These are phyloP conservation scores for Galleria mellonella DNA, from an alignment of 1,140 invertebrate genomes.

Conservation along the genomic window DNA sequence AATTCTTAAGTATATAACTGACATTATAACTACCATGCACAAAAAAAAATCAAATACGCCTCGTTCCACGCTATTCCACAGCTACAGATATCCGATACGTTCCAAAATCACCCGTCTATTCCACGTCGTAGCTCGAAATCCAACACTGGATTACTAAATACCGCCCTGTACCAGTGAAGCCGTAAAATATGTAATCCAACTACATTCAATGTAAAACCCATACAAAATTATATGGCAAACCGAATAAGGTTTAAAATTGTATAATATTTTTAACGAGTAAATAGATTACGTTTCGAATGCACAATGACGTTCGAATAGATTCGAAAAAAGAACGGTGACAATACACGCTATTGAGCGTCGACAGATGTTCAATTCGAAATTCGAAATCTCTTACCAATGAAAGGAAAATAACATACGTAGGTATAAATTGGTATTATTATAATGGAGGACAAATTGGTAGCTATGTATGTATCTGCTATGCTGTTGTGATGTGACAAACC, in stretches of 20 bases:
- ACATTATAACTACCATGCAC: no score
- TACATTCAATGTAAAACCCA: conserved; percentile 4
- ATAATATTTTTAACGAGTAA: conserved; percentile 3
- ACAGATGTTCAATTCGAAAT: conserved; percentile 57
- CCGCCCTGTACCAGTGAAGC: conserved; percentile 15
- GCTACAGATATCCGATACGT: background rate
- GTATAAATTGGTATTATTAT: no score
- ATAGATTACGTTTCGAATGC: conserved; percentile 3
- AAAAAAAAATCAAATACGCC: no score
- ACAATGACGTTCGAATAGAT: conserved; percentile 6
- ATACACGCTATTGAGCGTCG: conserved; percentile 56
- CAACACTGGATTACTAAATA: conserved; percentile 16
- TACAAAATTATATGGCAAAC: background rate
- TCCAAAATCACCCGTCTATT: background rate
- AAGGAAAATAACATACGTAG: conserved; percentile 8
- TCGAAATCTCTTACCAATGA: conserved; percentile 47
- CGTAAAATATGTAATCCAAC: conserved; percentile 15
- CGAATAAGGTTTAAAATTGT: conserved; percentile 4
- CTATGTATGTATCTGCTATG: no score
- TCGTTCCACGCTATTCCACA: background rate
- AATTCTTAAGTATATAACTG: no score
- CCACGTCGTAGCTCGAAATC: conserved; percentile 7
- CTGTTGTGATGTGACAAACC: no score
- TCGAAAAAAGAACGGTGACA: conserved; percentile 54
- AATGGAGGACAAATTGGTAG: no score